Evolutionary conservation across 2,888 invertebrate species (phyloP).

Genomic region (Cephalotes varians): DNA sequence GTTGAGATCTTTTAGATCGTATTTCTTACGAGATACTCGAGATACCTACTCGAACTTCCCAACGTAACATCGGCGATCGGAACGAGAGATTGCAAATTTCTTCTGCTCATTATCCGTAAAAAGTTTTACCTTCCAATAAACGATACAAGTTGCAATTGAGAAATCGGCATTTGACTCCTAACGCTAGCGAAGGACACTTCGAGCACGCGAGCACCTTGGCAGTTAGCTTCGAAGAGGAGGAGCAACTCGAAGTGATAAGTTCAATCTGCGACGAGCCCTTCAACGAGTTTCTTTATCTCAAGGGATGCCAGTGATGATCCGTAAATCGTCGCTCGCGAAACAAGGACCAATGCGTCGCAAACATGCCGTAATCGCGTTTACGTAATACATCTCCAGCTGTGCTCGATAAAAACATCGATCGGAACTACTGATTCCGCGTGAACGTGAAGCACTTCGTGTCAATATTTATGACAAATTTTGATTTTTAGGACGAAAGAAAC

Average conservation of each 20-base stretch:
- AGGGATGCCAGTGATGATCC: background rate
- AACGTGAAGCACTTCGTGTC: background rate
- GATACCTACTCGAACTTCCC: background rate
- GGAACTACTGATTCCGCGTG: background rate
- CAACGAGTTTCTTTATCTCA: background rate
- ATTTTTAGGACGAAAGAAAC: background rate
- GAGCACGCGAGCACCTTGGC: background rate
- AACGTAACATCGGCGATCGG: background rate
- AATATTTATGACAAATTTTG: background rate
- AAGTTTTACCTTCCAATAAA: background rate
- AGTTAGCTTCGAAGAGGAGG: background rate
- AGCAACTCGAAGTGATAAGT: background rate
- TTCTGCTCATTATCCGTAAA: too few species aligned
- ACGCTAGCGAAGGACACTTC: background rate
- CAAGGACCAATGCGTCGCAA: background rate
- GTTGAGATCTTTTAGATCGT: background rate
- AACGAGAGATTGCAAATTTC: background rate
- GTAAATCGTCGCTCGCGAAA: background rate
- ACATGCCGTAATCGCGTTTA: conserved; percentile 26
- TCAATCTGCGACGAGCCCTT: background rate
- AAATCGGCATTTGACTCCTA: background rate
- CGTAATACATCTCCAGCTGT: conserved; percentile 24
- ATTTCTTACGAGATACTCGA: background rate
- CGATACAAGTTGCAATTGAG: background rate
- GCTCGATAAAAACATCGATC: background rate